These are phyloP conservation scores for Neria commutata DNA, from an alignment of 2,888 invertebrate species.

Conservation along the genomic window DNA sequence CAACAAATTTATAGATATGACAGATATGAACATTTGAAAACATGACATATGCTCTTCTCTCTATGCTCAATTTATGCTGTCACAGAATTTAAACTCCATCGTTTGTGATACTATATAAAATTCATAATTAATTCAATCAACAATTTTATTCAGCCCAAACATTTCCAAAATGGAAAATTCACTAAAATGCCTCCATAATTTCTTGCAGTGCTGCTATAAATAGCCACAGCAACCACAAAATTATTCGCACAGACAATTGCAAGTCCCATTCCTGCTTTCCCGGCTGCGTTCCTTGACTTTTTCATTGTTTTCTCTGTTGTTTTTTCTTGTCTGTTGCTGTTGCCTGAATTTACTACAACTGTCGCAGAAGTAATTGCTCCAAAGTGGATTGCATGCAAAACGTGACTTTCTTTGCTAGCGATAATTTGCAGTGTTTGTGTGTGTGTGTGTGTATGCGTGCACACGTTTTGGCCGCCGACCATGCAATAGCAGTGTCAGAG, in stretches of 20 bases:
- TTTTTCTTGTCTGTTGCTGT: neutral
- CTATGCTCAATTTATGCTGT: no score
- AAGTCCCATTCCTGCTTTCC: neutral
- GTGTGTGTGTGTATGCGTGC: no score
- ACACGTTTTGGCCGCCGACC: no score
- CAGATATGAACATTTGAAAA: no score
- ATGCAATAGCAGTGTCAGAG: no score
- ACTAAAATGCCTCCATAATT: neutral
- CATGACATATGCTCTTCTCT: no score
- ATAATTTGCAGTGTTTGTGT: no score
- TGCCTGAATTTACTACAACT: neutral
- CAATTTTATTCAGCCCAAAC: no score
- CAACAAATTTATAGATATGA: no score
- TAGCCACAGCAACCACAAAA: neutral
- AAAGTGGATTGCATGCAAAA: slow-evolving; percentile 16
- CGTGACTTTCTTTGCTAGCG: slow-evolving; percentile 12
- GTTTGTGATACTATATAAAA: no score
- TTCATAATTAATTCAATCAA: no score
- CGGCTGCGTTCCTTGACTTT: neutral
- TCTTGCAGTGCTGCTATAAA: neutral
- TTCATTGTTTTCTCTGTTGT: neutral
- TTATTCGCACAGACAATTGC: slow-evolving; percentile 1
- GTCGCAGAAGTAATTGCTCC: slow-evolving; percentile 15
- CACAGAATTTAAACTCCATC: no score
- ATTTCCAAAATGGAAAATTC: neutral